These are phyloP conservation scores for Bubo bubo DNA, from an alignment of 2,113 vertebrate genomes.

Conservation along the genomic window DNA sequence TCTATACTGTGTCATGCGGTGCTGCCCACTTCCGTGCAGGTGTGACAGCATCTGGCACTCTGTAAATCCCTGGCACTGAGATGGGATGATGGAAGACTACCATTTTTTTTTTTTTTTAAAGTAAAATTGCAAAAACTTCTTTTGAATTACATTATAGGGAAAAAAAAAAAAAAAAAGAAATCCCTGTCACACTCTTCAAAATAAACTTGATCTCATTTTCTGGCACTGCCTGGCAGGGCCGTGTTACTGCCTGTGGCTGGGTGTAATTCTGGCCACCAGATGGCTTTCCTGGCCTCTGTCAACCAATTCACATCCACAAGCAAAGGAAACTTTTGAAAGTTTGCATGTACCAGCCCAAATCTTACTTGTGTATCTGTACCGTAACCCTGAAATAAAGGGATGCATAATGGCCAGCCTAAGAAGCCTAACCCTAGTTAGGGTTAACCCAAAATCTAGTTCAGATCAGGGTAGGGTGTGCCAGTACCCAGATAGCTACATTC, in stretches of 20 bases:
- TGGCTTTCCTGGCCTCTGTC: not conserved
- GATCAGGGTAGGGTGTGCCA: not conserved
- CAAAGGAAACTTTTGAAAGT: not conserved
- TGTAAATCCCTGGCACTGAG: not conserved
- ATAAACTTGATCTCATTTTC: not conserved
- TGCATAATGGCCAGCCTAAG: not conserved
- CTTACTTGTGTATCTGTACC: not conserved
- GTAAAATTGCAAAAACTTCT: not conserved
- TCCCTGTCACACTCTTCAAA: not conserved
- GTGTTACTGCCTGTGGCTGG: accelerated
- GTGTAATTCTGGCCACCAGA: not conserved
- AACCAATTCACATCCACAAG: not conserved
- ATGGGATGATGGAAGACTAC: not conserved
- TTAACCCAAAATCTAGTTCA: not conserved
- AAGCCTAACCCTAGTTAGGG: accelerated
- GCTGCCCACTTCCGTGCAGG: not conserved
- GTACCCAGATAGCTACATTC: not conserved
- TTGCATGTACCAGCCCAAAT: not conserved
- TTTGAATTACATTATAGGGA: not conserved
- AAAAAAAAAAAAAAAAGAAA: not conserved
- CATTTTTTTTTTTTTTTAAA: not conserved
- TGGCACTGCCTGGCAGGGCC: not conserved
- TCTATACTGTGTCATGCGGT: not conserved
- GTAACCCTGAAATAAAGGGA: not conserved
- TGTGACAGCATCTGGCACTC: not conserved